These are phyloP conservation scores for Cryptoprocta ferox DNA, from an alignment of 2,797 vertebrate genomes.

Conservation along the genomic window DNA sequence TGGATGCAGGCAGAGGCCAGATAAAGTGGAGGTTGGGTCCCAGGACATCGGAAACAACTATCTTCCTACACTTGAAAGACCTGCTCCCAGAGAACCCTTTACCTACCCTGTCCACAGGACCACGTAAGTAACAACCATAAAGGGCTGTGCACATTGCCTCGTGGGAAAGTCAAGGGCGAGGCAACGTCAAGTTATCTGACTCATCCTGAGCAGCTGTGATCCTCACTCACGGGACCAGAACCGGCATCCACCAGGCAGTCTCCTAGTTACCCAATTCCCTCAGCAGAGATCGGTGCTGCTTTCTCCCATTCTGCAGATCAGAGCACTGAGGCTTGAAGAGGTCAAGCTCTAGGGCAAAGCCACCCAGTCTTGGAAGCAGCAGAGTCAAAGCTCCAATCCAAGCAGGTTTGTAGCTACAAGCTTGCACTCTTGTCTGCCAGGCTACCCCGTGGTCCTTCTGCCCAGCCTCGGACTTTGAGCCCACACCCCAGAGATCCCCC, in stretches of 20 bases:
- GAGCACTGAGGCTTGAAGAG: background rate
- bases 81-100: background rate
- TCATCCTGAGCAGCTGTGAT: background rate
- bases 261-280: background rate
- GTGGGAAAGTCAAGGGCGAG: background rate
- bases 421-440: background rate
- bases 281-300: background rate
- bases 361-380: background rate
- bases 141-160: background rate
- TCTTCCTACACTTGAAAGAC: background rate
- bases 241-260: too few relatives aligned
- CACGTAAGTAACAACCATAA: background rate
- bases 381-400: background rate
- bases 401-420: background rate
- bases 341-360: background rate
- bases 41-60: background rate
- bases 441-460: background rate
- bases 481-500: background rate
- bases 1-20: too few relatives aligned
- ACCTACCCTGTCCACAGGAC: background rate
- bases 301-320: background rate
- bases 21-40: background rate
- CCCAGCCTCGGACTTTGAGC: background rate
- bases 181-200: too few relatives aligned
- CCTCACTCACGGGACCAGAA: background rate